Evolutionary conservation across 2,797 vertebrate genomes (phyloP), one percentile per base, ranked within the genome.

Genomic region (Alca torda): DNA sequence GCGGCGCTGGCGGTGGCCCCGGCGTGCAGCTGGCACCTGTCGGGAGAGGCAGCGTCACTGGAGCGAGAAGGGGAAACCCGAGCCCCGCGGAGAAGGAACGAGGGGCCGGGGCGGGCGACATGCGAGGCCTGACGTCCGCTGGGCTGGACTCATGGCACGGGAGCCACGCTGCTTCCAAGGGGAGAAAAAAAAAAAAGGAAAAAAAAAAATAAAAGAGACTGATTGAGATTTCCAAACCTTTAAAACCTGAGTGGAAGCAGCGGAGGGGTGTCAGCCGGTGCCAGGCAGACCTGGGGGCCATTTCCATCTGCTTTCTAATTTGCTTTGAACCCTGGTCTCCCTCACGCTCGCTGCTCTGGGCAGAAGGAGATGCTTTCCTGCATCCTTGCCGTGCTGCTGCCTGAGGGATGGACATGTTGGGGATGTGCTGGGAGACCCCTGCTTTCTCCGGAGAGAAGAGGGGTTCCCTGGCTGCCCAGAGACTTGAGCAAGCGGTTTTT

Each of bases 251-350:
- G 37, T 41, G 39, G 39, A 41, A 41, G 13, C 39, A 5, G 39
- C 39, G 11, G 39, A 41, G 13, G 39, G 39, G 39, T 13, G 13
- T 41, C 39, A 41, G 39, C 39, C 10, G 13, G 39, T 3, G 80
- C 46, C 7, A 9, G 35, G 33, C 33, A 16, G 21, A 45, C 0
- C 3, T 2, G 0, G 16, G 14, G 10, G 9, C 11, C 0, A 0
- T 33, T 79, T 39, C 26, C 2, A 16, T 14, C 6, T 11, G 0
- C 1, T n/a, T 53, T 68, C n/a, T 17, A 12, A 6, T 4, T 43
- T 1, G 50, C 50, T 23, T 6, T 4, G 26, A 79, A 17, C 39
- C 21, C 28, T 17, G 19, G 3, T 54, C 23, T 13, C 19, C 37
- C 35, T 35, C 0, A 1, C 6, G 57, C 54, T n/a, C 2, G 0